A percentile compares a stretch with the other conserved stretches of the same genome.
Conservation (phyloP, 1,140 invertebrate genomes). For the Cephus cinctus region DNA sequence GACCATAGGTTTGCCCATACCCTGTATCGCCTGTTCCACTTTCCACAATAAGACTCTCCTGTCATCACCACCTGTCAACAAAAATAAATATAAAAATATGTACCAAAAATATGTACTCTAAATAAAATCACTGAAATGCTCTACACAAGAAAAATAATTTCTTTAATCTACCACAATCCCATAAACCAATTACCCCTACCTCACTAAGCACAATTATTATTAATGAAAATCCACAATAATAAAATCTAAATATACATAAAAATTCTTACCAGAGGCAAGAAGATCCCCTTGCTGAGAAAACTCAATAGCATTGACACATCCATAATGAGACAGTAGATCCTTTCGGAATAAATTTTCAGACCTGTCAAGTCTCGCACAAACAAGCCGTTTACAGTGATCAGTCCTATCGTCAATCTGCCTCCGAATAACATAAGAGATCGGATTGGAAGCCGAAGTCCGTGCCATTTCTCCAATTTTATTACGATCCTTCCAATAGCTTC, state of each 20-base stretch:
- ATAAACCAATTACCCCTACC: background rate
- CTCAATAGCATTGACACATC: constrained; percentile 96
- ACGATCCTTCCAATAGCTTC: constrained; percentile 1
- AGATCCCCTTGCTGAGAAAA: constrained; percentile 86
- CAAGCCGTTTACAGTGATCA: constrained; percentile 58
- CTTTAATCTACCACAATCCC: too few relatives aligned
- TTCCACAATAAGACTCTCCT: constrained; percentile 87
- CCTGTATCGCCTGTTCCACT: constrained; percentile 73
- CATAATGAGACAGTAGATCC: constrained; percentile 86
- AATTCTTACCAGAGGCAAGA: constrained; percentile 78
- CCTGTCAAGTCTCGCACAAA: constrained; percentile 62
- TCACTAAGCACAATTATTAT: background rate
- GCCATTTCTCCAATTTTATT: constrained; percentile 39
- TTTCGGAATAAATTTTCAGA: constrained; percentile 78
- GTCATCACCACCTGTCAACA: constrained; percentile 81
- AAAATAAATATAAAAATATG: constrained; percentile 11
- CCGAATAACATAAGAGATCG: constrained; percentile 52
- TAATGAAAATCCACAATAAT: too few relatives aligned
- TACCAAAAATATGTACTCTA: background rate
- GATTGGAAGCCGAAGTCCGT: constrained; percentile 51
- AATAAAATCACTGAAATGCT: background rate
- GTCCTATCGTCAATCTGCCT: constrained; percentile 55
- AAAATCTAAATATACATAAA: constrained; percentile 9
- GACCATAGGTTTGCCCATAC: constrained; percentile 60
- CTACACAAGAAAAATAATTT: background rate